Evolutionary conservation across 2,888 invertebrate genomes (phyloP).

Genomic region (Theodoxus fluviatilis): DNA sequence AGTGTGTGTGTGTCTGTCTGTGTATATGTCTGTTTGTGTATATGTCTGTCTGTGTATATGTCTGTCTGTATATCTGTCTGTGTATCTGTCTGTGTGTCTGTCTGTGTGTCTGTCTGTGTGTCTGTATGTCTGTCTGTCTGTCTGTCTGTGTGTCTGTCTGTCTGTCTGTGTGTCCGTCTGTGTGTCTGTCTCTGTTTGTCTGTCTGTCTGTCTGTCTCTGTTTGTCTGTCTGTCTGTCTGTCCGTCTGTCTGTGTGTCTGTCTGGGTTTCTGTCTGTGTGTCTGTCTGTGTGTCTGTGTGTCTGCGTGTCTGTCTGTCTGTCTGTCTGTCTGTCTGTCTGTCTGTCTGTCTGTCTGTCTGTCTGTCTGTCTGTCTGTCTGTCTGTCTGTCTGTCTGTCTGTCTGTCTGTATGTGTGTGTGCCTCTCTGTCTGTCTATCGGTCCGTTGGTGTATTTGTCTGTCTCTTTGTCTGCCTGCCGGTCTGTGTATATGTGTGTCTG

Average conservation of each 20-base stretch:
- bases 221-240: not conserved
- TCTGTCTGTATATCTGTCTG: not conserved
- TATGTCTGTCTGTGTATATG: not conserved
- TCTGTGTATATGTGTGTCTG: too few relatives aligned
- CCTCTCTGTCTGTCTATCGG: too few relatives aligned
- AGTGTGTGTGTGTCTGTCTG: too few relatives aligned
- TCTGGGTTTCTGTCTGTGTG: not conserved
- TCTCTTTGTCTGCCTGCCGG: too few relatives aligned
- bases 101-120: not conserved
- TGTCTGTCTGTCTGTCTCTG: not conserved
- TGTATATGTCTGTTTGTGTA: too few relatives aligned
- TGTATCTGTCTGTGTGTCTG: not conserved
- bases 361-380: too few relatives aligned
- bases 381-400: not conserved
- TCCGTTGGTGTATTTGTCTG: too few relatives aligned
- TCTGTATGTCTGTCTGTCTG: not conserved
- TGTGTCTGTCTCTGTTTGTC: conserved; percentile 5
- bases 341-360: not conserved
- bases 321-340: not conserved
- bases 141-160: not conserved
- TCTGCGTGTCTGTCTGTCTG: not conserved
- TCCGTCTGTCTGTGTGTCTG: not conserved
- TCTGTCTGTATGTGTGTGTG: not conserved
- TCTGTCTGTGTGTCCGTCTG: not conserved
- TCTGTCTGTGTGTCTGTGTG: not conserved